A percentile compares a stretch with the other conserved stretches of the same genome.
phyloP scores from a whole-genome alignment of 2,113 vertebrate genomes.

The Scomber scombrus region DNA sequence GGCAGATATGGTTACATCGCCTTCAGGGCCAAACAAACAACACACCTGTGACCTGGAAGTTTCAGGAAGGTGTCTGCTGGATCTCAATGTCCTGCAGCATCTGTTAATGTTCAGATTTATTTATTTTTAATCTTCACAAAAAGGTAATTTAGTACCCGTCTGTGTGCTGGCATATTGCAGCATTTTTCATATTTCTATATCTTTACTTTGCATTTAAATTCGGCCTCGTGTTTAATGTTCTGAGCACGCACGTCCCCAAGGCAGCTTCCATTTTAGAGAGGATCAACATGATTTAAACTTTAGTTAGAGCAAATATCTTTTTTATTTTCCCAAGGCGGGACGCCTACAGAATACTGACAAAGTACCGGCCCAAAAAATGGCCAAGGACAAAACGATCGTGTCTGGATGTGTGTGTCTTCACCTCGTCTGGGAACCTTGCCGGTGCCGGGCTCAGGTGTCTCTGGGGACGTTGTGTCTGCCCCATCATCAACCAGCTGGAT shows the following conservation, averaged over 20 bases:
- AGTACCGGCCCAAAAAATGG: not conserved
- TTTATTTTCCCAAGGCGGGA: not conserved
- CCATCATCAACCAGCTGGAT: slow-evolving; percentile 96
- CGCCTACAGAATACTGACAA: slow-evolving; percentile 3
- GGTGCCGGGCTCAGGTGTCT: slow-evolving; percentile 90
- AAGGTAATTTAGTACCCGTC: no score
- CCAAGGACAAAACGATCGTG: slow-evolving; percentile 2
- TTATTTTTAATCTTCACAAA: no score
- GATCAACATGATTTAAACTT: not conserved
- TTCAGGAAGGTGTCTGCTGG: not conserved
- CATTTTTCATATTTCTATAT: not conserved
- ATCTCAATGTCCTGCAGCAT: not conserved
- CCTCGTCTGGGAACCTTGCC: slow-evolving; percentile 93
- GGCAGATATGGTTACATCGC: not conserved
- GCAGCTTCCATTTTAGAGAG: not conserved
- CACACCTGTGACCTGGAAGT: no score
- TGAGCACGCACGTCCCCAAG: not conserved
- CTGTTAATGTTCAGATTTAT: not conserved
- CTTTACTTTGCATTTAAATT: not conserved
- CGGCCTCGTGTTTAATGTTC: slow-evolving; percentile 1
- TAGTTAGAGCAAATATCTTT: not conserved
- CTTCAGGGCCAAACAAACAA: not conserved
- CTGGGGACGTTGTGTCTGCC: slow-evolving; percentile 94
- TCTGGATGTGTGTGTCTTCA: slow-evolving; percentile 61
- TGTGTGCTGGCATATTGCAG: not conserved